Base-by-base conservation (phyloP, 2,888 invertebrate genomes). In the Caenorhabditis sp. region DNA sequence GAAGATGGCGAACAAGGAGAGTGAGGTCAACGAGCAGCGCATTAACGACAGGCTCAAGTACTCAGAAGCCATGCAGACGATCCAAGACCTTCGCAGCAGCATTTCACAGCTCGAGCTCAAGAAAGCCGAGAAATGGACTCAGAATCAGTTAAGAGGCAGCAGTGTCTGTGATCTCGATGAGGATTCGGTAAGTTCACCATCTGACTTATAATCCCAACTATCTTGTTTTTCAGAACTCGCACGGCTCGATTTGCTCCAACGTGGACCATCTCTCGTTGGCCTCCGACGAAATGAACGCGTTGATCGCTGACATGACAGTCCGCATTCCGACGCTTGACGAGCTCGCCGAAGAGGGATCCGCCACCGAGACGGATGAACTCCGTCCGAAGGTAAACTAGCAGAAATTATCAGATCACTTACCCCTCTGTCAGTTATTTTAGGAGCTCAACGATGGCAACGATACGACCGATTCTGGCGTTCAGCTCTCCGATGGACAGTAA, bases 61-160 rank as follows among this genome's bases (percentile, higher is more conserved):
- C 88, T 95, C 96, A 71, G 98, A 98, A 89, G 95, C 95, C 88
- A 94, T 95, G 70, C 96, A 97, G 90, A 92, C 93, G 74, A 93
- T 97, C 75, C 96, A 96, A 2, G 96, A 96, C 90, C 92, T 97
- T 24, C 94, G 94, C 81, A 95, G 95, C 86, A 95, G 95, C 91
- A 94, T 98, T 74, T 95, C 96, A 8, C 93, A 95, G 88, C 92
- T 96, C 83, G 96, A 97, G 91, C 92, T 95, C 81, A 95, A 95
- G 79, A 87, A 82, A 32, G 88, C 88, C n/a, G 88, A 88, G 62
- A 86, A 86, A 55, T 84, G 83, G 81, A 88, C 88, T 1, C 82
- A 85, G 35, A 83, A 83, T 39, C 88, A 88, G 55, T 75, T 88
- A 46, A 63, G 87, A 43, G 87, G 86, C n/a, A 80, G 78, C 35